phyloP scores from a whole-genome alignment of 2,113 vertebrate genomes.

The Tonatia bakeri region DNA sequence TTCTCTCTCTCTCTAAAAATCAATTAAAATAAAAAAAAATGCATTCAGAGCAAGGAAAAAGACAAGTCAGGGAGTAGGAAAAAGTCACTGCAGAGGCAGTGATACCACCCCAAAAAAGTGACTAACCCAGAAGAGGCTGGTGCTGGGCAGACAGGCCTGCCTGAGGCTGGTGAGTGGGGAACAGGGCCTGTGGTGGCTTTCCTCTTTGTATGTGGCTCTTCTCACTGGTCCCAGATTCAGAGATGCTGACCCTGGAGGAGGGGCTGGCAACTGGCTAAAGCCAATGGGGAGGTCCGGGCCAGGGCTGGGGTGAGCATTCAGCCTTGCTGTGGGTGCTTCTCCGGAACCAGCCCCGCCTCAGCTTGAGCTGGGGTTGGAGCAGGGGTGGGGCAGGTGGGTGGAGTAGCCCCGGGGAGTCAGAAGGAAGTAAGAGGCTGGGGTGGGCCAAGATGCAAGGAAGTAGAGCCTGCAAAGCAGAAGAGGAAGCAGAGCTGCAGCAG shows the following conservation, averaged over 20 bases:
- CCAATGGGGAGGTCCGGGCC: rapidly evolving
- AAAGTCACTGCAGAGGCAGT: background rate
- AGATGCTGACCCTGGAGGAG: background rate
- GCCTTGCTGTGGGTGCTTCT: too few species aligned
- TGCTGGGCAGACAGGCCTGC: background rate
- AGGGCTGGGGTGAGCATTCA: background rate
- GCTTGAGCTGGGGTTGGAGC: background rate
- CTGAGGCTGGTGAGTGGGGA: background rate
- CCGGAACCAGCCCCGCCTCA: too few species aligned
- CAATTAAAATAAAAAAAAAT: background rate
- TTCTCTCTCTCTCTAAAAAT: too few species aligned
- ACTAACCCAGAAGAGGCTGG: background rate
- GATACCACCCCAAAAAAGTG: constrained; percentile 53
- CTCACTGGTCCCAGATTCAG: background rate
- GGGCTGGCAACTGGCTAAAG: background rate
- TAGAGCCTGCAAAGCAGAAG: background rate
- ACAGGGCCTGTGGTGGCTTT: background rate
- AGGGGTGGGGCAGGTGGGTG: constrained; percentile 6
- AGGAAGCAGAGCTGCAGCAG: background rate
- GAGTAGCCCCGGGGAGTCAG: background rate
- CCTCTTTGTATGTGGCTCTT: background rate
- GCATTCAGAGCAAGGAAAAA: background rate
- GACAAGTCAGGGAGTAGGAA: background rate
- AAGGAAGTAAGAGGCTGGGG: background rate
- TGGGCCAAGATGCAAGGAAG: background rate